Evolutionary conservation across 2,888 invertebrate species (phyloP), one percentile per base, ranked within the genome.

Genomic region (Xanthostigma xanthostigma): DNA sequence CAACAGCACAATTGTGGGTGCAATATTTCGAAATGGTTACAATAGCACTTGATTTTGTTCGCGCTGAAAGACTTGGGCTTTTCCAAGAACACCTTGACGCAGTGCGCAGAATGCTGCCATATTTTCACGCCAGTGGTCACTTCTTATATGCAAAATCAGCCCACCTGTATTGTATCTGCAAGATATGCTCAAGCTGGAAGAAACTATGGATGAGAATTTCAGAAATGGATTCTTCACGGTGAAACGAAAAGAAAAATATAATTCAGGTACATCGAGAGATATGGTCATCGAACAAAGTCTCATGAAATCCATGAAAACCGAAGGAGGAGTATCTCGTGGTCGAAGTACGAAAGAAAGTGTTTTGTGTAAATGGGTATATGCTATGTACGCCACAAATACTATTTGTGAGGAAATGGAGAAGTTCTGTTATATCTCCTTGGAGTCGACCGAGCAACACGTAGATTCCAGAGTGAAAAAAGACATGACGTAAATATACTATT

Each of bases 61-160:
- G n/a, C n/a, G n/a, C n/a, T n/a, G n/a, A n/a, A n/a, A n/a, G n/a
- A n/a, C n/a, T n/a, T n/a, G n/a, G n/a, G n/a, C n/a, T n/a, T n/a
- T n/a, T n/a, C n/a, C n/a, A n/a, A n/a, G n/a, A n/a, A n/a, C n/a
- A n/a, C n/a, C n/a, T n/a, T n/a, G n/a, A n/a, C n/a, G n/a, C n/a
- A n/a, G n/a, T n/a, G n/a, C n/a, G n/a, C n/a, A n/a, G n/a, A n/a
- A n/a, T n/a, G n/a, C n/a, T n/a, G n/a, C n/a, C n/a, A n/a, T n/a
- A n/a, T n/a, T 62, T 61, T 55, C 58, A 63, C 51, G 59, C 61
- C 8, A 17, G 49, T 53, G 60, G 59, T 45, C 62, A 61, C 50
- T 62, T 60, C 48, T 36, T 17, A 17, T 17, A 17, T 4, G 17
- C 17, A 17, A 17, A 17, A 54, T 62, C 54, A 41, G 53, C 54